Base-by-base conservation (phyloP, 2,113 vertebrate species). In the Ploceus nigricollis region DNA sequence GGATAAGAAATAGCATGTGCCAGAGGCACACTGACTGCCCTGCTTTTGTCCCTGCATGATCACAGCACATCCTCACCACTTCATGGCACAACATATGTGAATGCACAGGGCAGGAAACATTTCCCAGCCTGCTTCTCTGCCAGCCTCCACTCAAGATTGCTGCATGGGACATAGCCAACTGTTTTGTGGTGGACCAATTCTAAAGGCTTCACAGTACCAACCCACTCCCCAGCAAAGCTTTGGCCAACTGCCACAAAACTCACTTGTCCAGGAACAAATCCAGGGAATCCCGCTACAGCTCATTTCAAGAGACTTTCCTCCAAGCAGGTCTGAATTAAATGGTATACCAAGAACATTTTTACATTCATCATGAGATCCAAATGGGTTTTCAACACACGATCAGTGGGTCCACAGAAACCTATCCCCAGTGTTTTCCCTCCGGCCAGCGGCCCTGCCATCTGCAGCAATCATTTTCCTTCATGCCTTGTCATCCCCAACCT, bases 361-460 rank as follows among this genome's bases (percentile, higher is more conserved):
- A 97, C 94, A 97, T 96, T 97, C 96, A 96, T 93, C 84, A 90
- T 82, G 91, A 96, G 82, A 97, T 97, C 95, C 94, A 97, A 95
- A 96, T 91, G 95, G 93, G 71, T 96, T 96, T 97, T 93, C 92
- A 95, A 93, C 60, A 96, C 35, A 1, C 2, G 11, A 90, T 94
- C 94, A 85, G 24, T 92, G 89, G 91, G 91, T 97, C 93, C 90
- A 96, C 69, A 95, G 95, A 96, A 94, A 94, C 92, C 95, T 97
- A 92, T 82, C 51, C 75, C 88, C 95, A 76, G 92, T 66, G 87
- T 72, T 81, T 91, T 57, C 81, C 89, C 68, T 90, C 84, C 3
- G 45, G 94, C 56, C 77, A 82, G 79, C 0, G 1, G 83, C 91
- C 88, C 87, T 90, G 90, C 51, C 53, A 72, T 56, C 54, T 84